A percentile compares a stretch with the other conserved stretches of the same genome.
phyloP scores from a whole-genome alignment of 1,140 invertebrate genomes.

The Lucilia sericata region DNA sequence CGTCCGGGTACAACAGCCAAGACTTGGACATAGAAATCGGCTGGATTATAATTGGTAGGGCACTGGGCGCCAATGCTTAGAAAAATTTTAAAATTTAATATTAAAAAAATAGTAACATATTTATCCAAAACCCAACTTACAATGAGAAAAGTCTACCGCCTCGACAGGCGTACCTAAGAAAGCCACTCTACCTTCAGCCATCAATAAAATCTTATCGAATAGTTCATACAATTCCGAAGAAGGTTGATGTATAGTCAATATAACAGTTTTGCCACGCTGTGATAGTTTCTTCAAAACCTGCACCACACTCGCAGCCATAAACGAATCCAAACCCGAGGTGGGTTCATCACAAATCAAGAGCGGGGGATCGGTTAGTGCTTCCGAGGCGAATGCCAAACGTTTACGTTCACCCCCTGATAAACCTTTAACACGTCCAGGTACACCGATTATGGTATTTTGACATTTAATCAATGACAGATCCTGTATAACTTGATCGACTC shows the following conservation, averaged over 20 bases:
- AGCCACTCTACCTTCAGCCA: constrained; percentile 91
- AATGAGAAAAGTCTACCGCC: constrained; percentile 83
- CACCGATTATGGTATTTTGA: constrained; percentile 88
- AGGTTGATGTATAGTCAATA: constrained; percentile 97
- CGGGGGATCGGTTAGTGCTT: constrained; percentile 94
- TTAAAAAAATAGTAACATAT: too few relatives aligned
- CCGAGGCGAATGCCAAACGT: constrained; percentile 90
- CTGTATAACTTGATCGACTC: constrained; percentile 85
- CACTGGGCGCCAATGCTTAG: constrained; percentile 79
- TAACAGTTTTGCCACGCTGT: constrained; percentile 88
- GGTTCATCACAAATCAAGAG: constrained; percentile 98
- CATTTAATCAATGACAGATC: constrained; percentile 88
- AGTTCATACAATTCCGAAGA: constrained; percentile 93
- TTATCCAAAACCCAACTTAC: constrained; percentile 70
- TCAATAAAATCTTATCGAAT: constrained; percentile 90
- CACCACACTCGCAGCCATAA: constrained; percentile 90
- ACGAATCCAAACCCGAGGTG: constrained; percentile 89
- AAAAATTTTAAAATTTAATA: background rate
- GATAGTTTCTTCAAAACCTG: constrained; percentile 85
- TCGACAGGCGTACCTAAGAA: constrained; percentile 87
- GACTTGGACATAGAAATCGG: constrained; percentile 94
- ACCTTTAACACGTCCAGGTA: constrained; percentile 87
- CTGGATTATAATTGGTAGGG: constrained; percentile 93
- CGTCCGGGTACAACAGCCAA: constrained; percentile 87
- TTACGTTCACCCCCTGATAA: constrained; percentile 83